Conservation (phyloP, 2,797 vertebrate genomes). For the Malacoraja senta region DNA sequence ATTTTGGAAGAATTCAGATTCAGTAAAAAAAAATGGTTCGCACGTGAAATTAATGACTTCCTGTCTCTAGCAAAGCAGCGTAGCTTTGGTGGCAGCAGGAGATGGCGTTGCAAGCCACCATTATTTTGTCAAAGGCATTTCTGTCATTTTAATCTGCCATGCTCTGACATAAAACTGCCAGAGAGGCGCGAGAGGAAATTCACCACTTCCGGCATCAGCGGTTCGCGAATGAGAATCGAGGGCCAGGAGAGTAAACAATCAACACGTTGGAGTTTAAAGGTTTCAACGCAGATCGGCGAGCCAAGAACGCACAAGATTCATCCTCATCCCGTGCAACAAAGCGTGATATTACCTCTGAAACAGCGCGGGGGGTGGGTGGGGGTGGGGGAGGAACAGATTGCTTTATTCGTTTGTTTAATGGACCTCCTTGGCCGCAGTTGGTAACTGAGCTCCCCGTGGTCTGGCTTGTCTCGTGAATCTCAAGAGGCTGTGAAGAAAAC, state of each 20-base stretch:
- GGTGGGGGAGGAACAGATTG: too few relatives aligned
- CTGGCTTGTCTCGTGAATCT: not conserved
- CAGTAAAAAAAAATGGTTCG: not conserved
- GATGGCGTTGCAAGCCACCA: not conserved
- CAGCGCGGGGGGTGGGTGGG: too few relatives aligned
- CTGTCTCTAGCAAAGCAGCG: not conserved
- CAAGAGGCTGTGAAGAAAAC: not conserved
- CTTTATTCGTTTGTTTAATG: not conserved
- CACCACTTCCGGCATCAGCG: not conserved
- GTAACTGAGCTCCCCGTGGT: too few relatives aligned
- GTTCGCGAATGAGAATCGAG: constrained; percentile 26
- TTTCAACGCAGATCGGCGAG: not conserved
- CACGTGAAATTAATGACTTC: not conserved
- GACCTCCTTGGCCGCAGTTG: too few relatives aligned
- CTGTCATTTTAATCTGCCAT: not conserved
- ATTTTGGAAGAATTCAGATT: not conserved
- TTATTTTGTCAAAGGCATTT: not conserved
- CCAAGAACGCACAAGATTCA: not conserved
- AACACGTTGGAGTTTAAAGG: constrained; percentile 37
- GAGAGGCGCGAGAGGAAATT: constrained; percentile 28
- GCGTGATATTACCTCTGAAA: too few relatives aligned
- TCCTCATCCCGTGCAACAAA: too few relatives aligned
- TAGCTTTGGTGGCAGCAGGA: not conserved
- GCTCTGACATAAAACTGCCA: constrained; percentile 36
- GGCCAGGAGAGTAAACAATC: constrained; percentile 22